Percentiles rank a stretch among this genome's conserved stretches.
phyloP scores from a whole-genome alignment of 2,888 invertebrate genomes.

The Suillia variegata region DNA sequence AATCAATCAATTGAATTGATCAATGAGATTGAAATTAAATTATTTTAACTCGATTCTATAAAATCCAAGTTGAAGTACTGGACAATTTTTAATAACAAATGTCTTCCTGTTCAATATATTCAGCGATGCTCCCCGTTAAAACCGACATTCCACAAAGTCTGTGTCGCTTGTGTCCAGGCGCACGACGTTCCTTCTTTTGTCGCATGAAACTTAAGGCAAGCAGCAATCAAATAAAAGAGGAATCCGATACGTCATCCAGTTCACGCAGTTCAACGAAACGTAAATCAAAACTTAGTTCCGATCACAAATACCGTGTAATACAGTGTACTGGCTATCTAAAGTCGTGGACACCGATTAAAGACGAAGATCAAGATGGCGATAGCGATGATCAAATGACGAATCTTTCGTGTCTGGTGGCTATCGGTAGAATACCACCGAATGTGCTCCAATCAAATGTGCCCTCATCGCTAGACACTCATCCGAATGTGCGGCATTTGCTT shows the following conservation, averaged over 20 bases:
- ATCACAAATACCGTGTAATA: constrained; percentile 85
- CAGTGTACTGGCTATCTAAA: constrained; percentile 94
- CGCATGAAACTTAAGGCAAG: constrained; percentile 82
- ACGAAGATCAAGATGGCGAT: constrained; percentile 72
- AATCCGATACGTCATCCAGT: constrained; percentile 63
- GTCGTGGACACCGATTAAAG: constrained; percentile 85
- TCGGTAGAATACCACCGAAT: constrained; percentile 76
- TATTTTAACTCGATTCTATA: too few species aligned
- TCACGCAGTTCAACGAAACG: constrained; percentile 67
- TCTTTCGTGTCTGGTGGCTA: constrained; percentile 86
- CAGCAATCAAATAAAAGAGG: constrained; percentile 73
- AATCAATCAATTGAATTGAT: too few species aligned
- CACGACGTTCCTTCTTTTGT: constrained; percentile 90
- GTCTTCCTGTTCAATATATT: too few species aligned
- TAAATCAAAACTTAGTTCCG: constrained; percentile 68
- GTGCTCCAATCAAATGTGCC: constrained; percentile 64
- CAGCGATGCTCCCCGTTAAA: constrained; percentile 90
- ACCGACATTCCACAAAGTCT: constrained; percentile 79
- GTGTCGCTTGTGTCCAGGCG: constrained; percentile 83
- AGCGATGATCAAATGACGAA: constrained; percentile 67
- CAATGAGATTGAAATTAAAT: too few species aligned
- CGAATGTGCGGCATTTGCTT: constrained; percentile 69
- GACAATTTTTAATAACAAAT: background rate
- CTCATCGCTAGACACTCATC: constrained; percentile 58
- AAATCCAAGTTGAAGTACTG: too few species aligned